A percentile compares a stretch with the other conserved stretches of the same genome.
phyloP scores from a whole-genome alignment of 2,113 vertebrate species.

The Galbula dea region DNA sequence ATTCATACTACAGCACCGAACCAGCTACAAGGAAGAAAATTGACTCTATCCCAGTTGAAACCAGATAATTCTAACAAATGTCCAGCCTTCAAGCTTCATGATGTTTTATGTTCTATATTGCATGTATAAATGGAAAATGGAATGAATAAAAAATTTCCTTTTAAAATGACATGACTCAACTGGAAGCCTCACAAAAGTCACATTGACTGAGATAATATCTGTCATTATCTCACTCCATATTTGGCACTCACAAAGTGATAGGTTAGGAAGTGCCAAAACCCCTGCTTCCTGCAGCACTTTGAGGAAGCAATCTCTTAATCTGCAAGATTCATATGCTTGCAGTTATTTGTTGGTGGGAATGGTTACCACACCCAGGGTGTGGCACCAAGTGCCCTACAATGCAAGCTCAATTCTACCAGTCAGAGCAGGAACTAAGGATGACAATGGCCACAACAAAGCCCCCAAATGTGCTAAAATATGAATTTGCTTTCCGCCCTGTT shows the following conservation, averaged over 20 bases:
- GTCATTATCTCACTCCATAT: neutral
- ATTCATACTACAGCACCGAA: neutral
- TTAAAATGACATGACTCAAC: neutral
- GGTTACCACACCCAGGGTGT: neutral
- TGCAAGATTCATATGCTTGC: neutral
- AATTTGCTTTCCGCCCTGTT: neutral
- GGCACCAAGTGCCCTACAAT: neutral
- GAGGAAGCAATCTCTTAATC: neutral
- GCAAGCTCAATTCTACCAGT: neutral
- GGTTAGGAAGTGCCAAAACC: neutral
- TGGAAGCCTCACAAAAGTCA: neutral
- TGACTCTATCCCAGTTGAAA: neutral
- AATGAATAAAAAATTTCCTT: neutral
- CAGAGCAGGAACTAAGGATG: neutral
- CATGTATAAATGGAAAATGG: neutral
- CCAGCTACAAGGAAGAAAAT: neutral
- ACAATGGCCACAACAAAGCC: neutral
- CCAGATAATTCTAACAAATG: neutral
- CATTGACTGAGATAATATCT: neutral
- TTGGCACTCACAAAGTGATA: neutral
- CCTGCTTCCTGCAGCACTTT: neutral
- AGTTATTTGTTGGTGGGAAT: neutral
- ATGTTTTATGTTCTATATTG: neutral
- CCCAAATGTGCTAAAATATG: neutral
- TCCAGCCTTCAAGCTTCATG: neutral